Evolutionary conservation across 2,797 vertebrate species (phyloP), one percentile per base, ranked within the genome.

Genomic region (Platalea minor): DNA sequence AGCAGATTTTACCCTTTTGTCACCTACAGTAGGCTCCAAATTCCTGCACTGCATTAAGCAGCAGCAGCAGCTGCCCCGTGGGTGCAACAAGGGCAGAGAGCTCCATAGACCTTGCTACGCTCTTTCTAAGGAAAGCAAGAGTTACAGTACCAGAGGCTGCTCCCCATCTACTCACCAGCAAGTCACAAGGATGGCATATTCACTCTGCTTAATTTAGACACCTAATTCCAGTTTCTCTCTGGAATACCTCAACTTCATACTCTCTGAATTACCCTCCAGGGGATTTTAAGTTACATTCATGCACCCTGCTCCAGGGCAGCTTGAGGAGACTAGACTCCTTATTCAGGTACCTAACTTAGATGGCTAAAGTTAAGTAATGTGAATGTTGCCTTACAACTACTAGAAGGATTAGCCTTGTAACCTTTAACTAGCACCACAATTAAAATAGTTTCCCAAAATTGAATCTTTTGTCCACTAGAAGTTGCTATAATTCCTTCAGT

Each of bases 51-150:
- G 33, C 37, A 5, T 56, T 69, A n/a, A 54, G 39, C 37, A 59
- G 39, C 25, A 60, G 39, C 46, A 74, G 37, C 56, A 24, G 33
- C 39, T 51, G 13, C 21, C 35, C 50, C 13, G 14, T 6, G 51
- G 46, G 11, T 7, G 23, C 57, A 33, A 4, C 0, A 3, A 64
- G 77, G 39, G 11, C 48, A 39, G 23, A 51, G 16, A 14, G 10
- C 17, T 68, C 53, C 48, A 13, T 0, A 60, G 35, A 60, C 37
- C 14, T 84, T 60, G 11, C 31, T 37, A 3, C 0, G 0, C 20
- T 69, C 25, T 2, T 5, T 29, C 13, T 6, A 10, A 82, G 18
- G 10, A 51, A 84, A 81, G 10, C 13, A 56, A 23, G 76, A 51
- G 17, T 67, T 83, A 14, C 11, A 43, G 21, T 6, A 17, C 26